phyloP scores from a whole-genome alignment of 2,113 vertebrate species.

The Ciconia boyciana region DNA sequence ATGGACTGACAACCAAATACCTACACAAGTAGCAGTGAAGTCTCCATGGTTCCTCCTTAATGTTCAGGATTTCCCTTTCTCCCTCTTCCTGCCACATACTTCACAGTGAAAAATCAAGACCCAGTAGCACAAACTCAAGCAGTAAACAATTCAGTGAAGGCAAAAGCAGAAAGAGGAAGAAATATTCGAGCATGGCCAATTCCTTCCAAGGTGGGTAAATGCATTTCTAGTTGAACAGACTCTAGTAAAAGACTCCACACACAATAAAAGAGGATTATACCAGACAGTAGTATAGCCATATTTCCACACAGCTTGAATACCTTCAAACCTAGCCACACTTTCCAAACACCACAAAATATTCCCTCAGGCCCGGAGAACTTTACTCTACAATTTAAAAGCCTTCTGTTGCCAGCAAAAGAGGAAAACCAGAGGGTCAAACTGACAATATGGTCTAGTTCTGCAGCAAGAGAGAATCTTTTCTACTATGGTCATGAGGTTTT shows the following conservation, averaged over 20 bases:
- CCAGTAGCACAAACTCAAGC: not conserved
- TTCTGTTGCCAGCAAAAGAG: constrained; percentile 47
- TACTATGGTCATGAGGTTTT: not conserved
- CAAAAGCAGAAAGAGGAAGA: not conserved
- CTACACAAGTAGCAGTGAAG: not conserved
- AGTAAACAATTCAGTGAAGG: not conserved
- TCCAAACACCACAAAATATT: constrained; percentile 69
- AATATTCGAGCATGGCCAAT: not conserved
- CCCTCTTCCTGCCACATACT: not conserved
- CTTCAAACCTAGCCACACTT: constrained; percentile 61
- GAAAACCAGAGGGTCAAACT: not conserved
- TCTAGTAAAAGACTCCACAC: not conserved
- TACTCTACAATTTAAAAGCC: constrained; percentile 67
- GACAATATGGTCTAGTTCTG: not conserved
- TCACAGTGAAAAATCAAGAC: not conserved
- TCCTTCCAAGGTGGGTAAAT: not conserved
- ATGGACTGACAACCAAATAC: not conserved
- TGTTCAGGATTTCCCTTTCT: not conserved
- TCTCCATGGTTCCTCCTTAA: not conserved
- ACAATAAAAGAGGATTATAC: constrained; percentile 18
- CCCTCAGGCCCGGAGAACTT: constrained; percentile 54
- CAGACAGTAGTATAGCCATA: not conserved
- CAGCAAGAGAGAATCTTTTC: not conserved
- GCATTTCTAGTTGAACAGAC: not conserved
- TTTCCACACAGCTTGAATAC: constrained; percentile 27